These are phyloP conservation scores for Rhagoletis zephyria DNA, from an alignment of 1,140 invertebrate genomes.

Conservation along the genomic window DNA sequence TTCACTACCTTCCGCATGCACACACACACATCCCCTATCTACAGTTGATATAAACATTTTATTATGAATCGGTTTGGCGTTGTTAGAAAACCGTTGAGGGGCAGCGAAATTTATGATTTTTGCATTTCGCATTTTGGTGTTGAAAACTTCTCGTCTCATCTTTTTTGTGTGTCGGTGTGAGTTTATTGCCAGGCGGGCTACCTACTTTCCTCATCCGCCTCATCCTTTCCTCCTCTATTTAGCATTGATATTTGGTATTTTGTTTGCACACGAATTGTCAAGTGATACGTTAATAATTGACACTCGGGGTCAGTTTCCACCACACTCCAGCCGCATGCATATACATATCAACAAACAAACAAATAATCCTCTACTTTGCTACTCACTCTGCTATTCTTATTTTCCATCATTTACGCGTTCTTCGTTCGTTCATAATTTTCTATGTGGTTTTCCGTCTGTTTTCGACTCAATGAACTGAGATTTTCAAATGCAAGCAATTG, in stretches of 20 bases:
- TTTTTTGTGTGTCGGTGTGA: not conserved
- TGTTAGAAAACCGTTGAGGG: conserved; percentile 34
- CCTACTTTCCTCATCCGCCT: conserved; percentile 6
- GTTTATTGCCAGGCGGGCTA: not conserved
- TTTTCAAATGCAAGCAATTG: not conserved
- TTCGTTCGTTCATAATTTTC: conserved; percentile 54
- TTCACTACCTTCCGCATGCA: not conserved
- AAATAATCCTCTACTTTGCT: not conserved
- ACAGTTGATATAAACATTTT: not conserved
- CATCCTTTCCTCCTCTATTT: conserved; percentile 25
- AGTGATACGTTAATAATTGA: conserved; percentile 73
- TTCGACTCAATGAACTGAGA: conserved; percentile 44
- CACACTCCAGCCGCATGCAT: not conserved
- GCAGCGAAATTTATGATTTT: conserved; percentile 40
- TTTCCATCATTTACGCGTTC: conserved; percentile 39
- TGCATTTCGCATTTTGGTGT: conserved; percentile 32
- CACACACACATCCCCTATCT: not conserved
- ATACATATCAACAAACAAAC: conserved; percentile 25
- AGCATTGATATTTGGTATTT: conserved; percentile 47
- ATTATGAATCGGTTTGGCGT: conserved; percentile 32
- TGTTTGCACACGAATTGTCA: conserved; percentile 62
- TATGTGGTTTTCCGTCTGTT: conserved; percentile 52
- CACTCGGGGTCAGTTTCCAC: conserved; percentile 67
- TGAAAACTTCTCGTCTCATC: conserved; percentile 13
- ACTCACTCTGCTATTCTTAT: conserved; percentile 1